Percentiles rank a stretch among this genome's conserved stretches.
phyloP scores from a whole-genome alignment of 2,113 vertebrate species.

The Zosterops pallidus region DNA sequence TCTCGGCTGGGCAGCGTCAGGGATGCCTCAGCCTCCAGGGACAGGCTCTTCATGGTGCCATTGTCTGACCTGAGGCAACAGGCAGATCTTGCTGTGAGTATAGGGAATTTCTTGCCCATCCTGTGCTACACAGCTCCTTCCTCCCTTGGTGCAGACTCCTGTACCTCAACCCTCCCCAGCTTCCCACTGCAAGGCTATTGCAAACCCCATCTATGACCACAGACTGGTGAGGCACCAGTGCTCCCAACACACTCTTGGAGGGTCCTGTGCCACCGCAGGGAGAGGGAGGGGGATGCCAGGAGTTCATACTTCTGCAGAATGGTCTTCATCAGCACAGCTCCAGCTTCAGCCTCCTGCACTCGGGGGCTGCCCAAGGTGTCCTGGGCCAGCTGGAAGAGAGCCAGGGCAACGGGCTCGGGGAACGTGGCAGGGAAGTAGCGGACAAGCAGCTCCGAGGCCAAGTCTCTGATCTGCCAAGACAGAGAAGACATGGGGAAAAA shows the following conservation, averaged over 20 bases:
- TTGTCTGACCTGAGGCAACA: slow-evolving; percentile 64
- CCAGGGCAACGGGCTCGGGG: slow-evolving; percentile 49
- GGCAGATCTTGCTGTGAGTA: neutral
- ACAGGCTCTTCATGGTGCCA: slow-evolving; percentile 14
- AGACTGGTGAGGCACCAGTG: neutral
- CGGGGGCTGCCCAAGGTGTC: slow-evolving; percentile 79
- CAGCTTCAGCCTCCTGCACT: slow-evolving; percentile 86
- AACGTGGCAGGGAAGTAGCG: slow-evolving; percentile 77
- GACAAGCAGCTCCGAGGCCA: slow-evolving; percentile 79
- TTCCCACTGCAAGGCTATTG: neutral
- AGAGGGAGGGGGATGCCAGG: neutral
- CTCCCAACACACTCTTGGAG: rapidly evolving
- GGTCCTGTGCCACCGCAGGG: neutral
- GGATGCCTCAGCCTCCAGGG: neutral
- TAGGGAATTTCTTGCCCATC: neutral
- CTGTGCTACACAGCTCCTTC: rapidly evolving
- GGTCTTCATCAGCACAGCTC: slow-evolving; percentile 81
- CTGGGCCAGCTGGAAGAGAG: slow-evolving; percentile 70
- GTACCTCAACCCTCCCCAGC: neutral
- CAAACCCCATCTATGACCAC: neutral
- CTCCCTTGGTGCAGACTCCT: rapidly evolving
- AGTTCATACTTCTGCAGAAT: slow-evolving; percentile 81
- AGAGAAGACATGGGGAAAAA: neutral
- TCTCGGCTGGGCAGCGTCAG: neutral
- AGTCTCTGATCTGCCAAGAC: slow-evolving; percentile 81